phyloP scores from a whole-genome alignment of 2,888 invertebrate genomes.

The Xanthia togata region DNA sequence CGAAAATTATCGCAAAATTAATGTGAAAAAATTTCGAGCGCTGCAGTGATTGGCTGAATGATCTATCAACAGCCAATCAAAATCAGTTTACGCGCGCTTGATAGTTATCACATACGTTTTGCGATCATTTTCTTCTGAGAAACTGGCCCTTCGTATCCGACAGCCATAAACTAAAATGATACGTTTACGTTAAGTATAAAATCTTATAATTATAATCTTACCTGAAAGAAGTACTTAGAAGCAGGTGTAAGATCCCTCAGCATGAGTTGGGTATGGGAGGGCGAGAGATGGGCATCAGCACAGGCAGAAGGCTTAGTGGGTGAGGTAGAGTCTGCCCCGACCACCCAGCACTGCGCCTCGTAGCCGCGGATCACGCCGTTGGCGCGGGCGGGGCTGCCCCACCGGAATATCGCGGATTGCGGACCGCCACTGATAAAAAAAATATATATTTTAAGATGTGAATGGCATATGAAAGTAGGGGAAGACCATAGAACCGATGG shows the following conservation, averaged over 20 bases:
- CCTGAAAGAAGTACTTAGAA: slow-evolving; percentile 93
- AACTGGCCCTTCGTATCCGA: not conserved
- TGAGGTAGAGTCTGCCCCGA: slow-evolving; percentile 54
- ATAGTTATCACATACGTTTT: not conserved
- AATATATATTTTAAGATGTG: not conserved
- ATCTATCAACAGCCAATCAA: not conserved
- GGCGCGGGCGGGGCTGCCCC: slow-evolving; percentile 93
- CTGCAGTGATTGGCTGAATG: not conserved
- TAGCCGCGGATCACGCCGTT: slow-evolving; percentile 95
- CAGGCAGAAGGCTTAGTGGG: slow-evolving; percentile 88
- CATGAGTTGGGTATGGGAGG: slow-evolving; percentile 90
- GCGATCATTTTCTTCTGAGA: not conserved
- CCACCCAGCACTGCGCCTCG: slow-evolving; percentile 92
- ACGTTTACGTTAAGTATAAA: not conserved
- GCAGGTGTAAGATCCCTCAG: slow-evolving; percentile 90
- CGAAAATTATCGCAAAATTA: not conserved
- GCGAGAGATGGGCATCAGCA: slow-evolving; percentile 87
- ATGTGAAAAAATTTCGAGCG: no score
- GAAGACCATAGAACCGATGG: not conserved
- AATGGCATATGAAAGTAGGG: not conserved
- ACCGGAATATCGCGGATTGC: slow-evolving; percentile 93
- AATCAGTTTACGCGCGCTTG: not conserved
- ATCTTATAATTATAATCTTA: slow-evolving; percentile 72
- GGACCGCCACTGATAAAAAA: slow-evolving; percentile 75
- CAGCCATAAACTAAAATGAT: not conserved